Conservation (phyloP, 2,113 vertebrate genomes). For the Lontra canadensis region DNA sequence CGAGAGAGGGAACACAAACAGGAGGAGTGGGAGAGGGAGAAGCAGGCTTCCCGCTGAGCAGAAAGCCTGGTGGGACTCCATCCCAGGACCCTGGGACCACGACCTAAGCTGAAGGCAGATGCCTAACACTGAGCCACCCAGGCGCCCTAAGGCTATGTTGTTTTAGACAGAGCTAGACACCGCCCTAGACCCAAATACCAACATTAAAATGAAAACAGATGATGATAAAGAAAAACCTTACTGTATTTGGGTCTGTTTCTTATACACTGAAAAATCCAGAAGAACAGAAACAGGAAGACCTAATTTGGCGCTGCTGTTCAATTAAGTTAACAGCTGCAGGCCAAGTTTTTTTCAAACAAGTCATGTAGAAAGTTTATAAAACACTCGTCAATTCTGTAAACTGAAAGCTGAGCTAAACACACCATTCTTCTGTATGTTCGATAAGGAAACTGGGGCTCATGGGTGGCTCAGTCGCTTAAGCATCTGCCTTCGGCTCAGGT, state of each 20-base stretch:
- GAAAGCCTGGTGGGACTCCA: too few species aligned
- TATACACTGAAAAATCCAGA: not conserved
- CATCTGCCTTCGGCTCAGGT: too few species aligned
- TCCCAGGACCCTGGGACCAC: too few species aligned
- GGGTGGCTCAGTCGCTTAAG: too few species aligned
- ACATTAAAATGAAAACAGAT: slow-evolving; percentile 40
- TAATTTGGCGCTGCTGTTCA: not conserved
- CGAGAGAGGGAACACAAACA: too few species aligned
- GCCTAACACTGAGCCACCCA: too few species aligned
- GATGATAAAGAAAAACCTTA: not conserved
- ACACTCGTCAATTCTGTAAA: not conserved
- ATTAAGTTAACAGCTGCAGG: not conserved
- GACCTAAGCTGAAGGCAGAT: too few species aligned
- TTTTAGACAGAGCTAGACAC: slow-evolving; percentile 12
- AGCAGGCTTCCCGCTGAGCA: too few species aligned
- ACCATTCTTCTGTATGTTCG: not conserved
- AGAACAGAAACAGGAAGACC: not conserved
- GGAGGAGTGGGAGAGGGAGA: too few species aligned
- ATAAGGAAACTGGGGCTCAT: not conserved
- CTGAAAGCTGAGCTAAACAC: not conserved
- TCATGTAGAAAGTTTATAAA: slow-evolving; percentile 5
- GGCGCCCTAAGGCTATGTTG: not conserved
- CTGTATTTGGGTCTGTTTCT: not conserved
- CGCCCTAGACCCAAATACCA: slow-evolving; percentile 1
- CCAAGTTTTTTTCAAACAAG: slow-evolving; percentile 17